phyloP scores from a whole-genome alignment of 37 sponge, comb jelly and placozoan species.

The Theonella swinhoei region DNA sequence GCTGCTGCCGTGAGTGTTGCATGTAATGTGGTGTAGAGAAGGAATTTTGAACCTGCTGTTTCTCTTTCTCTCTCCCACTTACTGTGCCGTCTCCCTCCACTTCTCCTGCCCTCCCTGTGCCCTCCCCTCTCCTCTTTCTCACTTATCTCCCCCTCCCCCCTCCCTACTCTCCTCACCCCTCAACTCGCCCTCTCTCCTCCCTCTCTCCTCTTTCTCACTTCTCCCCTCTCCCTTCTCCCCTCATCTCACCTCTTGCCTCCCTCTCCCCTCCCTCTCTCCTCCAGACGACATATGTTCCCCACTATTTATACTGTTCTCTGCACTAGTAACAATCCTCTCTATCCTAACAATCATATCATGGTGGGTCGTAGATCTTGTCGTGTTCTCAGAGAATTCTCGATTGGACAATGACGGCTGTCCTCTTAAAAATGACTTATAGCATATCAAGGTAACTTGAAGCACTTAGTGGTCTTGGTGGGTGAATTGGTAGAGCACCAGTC shows the following conservation, averaged over 20 bases:
- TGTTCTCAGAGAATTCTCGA: conserved; percentile 30
- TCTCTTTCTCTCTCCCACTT: not conserved
- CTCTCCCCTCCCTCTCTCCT: not conserved
- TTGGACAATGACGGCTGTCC: conserved; percentile 38
- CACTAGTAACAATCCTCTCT: not conserved
- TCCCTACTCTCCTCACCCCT: too few species aligned
- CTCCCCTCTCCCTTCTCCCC: not conserved
- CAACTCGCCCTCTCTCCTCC: too few species aligned
- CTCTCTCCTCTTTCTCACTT: too few species aligned
- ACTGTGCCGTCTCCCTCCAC: not conserved
- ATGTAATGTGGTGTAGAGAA: too few species aligned
- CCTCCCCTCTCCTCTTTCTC: not conserved
- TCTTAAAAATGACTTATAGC: conserved; percentile 15
- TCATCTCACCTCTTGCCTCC: too few species aligned
- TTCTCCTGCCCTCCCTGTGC: not conserved
- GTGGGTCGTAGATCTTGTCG: conserved; percentile 50
- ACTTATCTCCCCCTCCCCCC: too few species aligned
- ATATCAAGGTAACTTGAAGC: too few species aligned
- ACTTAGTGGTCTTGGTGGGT: too few species aligned
- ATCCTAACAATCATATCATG: conserved; percentile 14
- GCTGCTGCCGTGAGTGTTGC: too few species aligned
- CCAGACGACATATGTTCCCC: not conserved
- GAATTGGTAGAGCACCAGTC: too few species aligned
- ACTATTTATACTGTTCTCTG: not conserved
- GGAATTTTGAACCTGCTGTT: too few species aligned